phyloP scores from a whole-genome alignment of 2,888 invertebrate genomes.

The Acrobasis consociella region DNA sequence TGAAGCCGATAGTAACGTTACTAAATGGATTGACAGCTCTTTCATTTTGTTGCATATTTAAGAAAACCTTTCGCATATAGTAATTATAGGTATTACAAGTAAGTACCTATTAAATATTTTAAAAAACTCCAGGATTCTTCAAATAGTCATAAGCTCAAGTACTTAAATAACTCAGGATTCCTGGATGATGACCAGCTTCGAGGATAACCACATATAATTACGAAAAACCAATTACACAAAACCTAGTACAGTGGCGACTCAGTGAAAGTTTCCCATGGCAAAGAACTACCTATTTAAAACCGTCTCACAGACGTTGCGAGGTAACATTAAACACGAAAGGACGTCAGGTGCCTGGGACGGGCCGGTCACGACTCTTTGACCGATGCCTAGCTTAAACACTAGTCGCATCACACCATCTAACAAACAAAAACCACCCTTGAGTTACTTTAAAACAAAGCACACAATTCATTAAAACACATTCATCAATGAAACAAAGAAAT shows the following conservation, averaged over 20 bases:
- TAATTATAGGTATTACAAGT: not conserved
- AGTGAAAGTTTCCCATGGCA: constrained; percentile 21
- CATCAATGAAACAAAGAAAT: constrained; percentile 35
- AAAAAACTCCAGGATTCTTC: not conserved
- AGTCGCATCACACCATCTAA: constrained; percentile 36
- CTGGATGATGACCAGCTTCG: not conserved
- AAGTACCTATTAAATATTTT: constrained; percentile 4
- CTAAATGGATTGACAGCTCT: too few relatives aligned
- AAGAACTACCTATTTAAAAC: constrained; percentile 48
- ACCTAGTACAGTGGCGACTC: not conserved
- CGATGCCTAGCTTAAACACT: constrained; percentile 74
- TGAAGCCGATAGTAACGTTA: too few relatives aligned
- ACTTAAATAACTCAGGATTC: not conserved
- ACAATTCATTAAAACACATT: constrained; percentile 33
- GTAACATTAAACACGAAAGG: constrained; percentile 72
- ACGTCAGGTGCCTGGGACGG: constrained; percentile 79
- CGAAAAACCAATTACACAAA: constrained; percentile 1
- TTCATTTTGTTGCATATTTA: too few relatives aligned
- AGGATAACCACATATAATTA: not conserved
- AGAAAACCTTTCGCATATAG: too few relatives aligned
- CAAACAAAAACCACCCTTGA: constrained; percentile 44
- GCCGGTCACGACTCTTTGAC: constrained; percentile 80
- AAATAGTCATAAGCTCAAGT: not conserved
- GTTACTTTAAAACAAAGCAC: not conserved
- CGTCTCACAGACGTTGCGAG: constrained; percentile 56